A percentile compares a stretch with the other conserved stretches of the same genome.
Evolutionary conservation across 2,888 invertebrate genomes (phyloP).

Genomic region (Torymus tubicola): DNA sequence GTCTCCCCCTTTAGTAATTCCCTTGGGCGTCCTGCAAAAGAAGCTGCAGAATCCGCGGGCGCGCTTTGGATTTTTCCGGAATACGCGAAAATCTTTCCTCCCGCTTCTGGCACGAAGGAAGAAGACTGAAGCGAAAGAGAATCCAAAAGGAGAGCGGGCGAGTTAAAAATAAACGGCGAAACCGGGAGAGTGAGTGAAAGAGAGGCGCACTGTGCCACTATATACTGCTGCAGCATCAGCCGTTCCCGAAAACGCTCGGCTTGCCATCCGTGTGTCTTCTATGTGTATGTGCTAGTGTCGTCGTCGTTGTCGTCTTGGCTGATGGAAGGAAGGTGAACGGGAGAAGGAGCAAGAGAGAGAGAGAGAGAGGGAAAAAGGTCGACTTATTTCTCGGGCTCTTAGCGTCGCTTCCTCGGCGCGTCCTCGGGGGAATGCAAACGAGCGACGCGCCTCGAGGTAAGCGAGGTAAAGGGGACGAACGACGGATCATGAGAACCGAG

Average conservation of each 20-base stretch:
- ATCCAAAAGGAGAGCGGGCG: not conserved
- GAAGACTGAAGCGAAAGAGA: not conserved
- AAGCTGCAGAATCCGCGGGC: not conserved
- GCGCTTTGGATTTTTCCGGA: constrained; percentile 3
- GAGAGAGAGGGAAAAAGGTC: constrained; percentile 22
- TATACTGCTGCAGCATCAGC: constrained; percentile 2
- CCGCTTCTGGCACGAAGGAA: not conserved
- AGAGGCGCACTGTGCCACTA: too few relatives aligned
- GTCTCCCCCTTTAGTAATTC: not conserved
- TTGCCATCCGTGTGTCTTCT: not conserved
- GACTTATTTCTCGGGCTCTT: constrained; percentile 24
- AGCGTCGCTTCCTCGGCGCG: not conserved
- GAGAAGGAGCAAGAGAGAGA: not conserved
- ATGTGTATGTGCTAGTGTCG: not conserved
- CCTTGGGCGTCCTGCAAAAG: too few relatives aligned
- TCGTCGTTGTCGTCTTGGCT: not conserved
- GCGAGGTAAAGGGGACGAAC: not conserved
- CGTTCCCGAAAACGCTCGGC: constrained; percentile 12
- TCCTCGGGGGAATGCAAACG: not conserved
- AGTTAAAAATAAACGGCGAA: constrained; percentile 26
- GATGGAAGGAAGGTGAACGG: constrained; percentile 19
- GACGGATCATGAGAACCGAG: not conserved
- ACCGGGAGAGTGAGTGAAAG: not conserved
- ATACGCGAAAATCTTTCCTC: constrained; percentile 19
- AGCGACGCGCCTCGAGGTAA: not conserved